Conservation (phyloP, 1,140 invertebrate species). For the Drosophila nannoptera region DNA sequence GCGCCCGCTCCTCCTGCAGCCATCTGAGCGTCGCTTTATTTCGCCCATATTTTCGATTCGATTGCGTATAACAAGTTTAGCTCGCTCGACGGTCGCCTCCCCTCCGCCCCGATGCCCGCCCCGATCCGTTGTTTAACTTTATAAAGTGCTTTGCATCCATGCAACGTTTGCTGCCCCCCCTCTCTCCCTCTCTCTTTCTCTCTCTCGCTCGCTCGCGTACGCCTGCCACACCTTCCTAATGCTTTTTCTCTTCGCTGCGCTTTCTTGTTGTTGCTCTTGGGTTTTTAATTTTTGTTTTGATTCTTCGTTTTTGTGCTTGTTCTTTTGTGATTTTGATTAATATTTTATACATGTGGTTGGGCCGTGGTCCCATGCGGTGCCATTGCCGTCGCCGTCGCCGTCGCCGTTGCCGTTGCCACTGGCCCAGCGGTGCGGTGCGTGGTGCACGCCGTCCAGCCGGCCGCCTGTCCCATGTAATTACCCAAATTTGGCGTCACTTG, state of each 20-base stretch:
- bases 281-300: slow-evolving; percentile 66
- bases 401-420: no score
- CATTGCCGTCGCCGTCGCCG: slow-evolving; percentile 13
- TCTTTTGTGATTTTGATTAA: slow-evolving; percentile 70
- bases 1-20: not conserved
- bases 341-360: slow-evolving; percentile 66
- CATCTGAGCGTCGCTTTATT: slow-evolving; percentile 53
- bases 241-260: slow-evolving; percentile 36
- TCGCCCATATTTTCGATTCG: slow-evolving; percentile 73
- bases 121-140: slow-evolving; percentile 53
- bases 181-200: not conserved
- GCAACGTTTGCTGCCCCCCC: slow-evolving; percentile 40
- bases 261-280: slow-evolving; percentile 34
- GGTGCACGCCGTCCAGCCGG: not conserved
- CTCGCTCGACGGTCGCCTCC: slow-evolving; percentile 13
- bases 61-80: slow-evolving; percentile 77
- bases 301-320: slow-evolving; percentile 46
- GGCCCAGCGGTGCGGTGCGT: not conserved
- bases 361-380: slow-evolving; percentile 54
- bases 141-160: slow-evolving; percentile 73
- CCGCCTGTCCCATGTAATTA: slow-evolving; percentile 59
- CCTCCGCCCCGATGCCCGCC: slow-evolving; percentile 10
- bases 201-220: no score
- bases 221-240: slow-evolving; percentile 38
- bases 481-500: slow-evolving; percentile 76